phyloP scores from a whole-genome alignment of 2,113 vertebrate genomes.

The Ranitomeya imitator region DNA sequence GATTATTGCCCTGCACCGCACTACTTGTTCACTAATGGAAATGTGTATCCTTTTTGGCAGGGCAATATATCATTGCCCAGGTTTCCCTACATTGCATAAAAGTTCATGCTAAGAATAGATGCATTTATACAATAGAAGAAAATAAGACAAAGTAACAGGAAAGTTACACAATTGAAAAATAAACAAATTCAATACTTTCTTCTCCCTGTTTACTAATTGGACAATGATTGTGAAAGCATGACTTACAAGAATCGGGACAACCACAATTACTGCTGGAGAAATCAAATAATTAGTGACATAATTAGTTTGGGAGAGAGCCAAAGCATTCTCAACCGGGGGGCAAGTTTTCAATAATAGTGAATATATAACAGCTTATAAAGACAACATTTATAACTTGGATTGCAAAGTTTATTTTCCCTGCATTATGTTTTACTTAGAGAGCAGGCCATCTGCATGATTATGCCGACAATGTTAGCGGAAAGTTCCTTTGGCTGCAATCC shows the following conservation, averaged over 20 bases:
- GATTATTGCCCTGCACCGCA: neutral
- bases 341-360: neutral
- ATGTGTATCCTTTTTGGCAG: neutral
- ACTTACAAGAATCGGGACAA: neutral
- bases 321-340: neutral
- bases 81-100: neutral
- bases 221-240: neutral
- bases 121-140: neutral
- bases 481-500: neutral
- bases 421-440: neutral
- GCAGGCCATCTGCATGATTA: neutral
- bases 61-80: neutral
- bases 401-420: neutral
- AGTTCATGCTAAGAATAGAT: neutral
- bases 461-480: neutral
- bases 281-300: neutral
- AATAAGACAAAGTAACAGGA: neutral
- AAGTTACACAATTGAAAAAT: neutral
- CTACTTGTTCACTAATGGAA: neutral
- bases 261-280: neutral
- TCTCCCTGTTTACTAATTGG: neutral
- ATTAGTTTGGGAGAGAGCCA: neutral
- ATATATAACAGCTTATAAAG: neutral
- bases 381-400: neutral
- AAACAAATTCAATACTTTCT: neutral